These are phyloP conservation scores for Moxostoma hubbsi DNA, from an alignment of 2,797 vertebrate genomes.

Conservation along the genomic window DNA sequence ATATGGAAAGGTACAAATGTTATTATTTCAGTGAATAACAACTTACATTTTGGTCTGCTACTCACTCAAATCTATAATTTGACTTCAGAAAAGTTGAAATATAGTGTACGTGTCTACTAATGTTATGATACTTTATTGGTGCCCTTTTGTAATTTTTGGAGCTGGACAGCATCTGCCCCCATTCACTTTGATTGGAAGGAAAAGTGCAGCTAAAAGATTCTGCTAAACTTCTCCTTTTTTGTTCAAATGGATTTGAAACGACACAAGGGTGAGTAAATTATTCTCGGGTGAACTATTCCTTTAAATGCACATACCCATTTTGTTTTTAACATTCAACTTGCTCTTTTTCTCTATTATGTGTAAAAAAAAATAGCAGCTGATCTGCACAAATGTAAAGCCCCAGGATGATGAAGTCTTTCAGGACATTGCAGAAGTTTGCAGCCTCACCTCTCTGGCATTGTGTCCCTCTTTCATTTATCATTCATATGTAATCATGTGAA, in stretches of 20 bases:
- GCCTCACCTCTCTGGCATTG: constrained; percentile 43
- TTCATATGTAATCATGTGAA: constrained; percentile 61
- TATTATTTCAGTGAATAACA: no score
- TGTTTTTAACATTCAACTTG: neutral
- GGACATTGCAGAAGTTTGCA: constrained; percentile 42
- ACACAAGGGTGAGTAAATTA: neutral
- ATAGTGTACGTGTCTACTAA: no score
- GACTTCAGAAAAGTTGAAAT: neutral
- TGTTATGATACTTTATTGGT: no score
- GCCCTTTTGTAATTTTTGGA: no score
- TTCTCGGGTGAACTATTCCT: neutral
- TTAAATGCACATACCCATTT: no score
- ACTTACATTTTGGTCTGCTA: no score
- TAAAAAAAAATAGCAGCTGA: constrained; percentile 35
- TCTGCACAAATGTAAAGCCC: constrained; percentile 28
- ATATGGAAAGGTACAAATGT: no score
- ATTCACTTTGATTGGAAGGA: no score
- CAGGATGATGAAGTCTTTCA: constrained; percentile 50
- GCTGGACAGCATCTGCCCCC: no score
- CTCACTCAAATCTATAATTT: no score
- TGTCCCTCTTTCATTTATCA: constrained; percentile 58
- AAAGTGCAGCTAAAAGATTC: neutral
- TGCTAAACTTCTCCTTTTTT: neutral
- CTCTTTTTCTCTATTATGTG: neutral
- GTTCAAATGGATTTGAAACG: neutral